A percentile compares a stretch with the other conserved stretches of the same genome.
Evolutionary conservation across 2,113 vertebrate species (phyloP).

Genomic region (Labrus mixtus): DNA sequence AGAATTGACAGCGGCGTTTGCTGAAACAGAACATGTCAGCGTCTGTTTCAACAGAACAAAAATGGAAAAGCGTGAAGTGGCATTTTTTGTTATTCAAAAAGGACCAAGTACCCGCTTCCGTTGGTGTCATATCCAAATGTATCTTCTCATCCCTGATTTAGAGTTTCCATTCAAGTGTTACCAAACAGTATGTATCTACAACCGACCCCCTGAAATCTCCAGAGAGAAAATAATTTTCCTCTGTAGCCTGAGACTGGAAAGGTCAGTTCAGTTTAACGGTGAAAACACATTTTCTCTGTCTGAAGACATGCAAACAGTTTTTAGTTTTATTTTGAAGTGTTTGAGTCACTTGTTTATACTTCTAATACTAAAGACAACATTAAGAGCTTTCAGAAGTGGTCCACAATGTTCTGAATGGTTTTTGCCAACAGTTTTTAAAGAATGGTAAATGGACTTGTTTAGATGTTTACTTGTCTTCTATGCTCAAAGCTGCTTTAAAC

Average conservation of each 20-base stretch:
- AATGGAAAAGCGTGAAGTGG: slow-evolving; percentile 40
- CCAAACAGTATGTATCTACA: slow-evolving; percentile 43
- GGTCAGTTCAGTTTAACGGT: background rate
- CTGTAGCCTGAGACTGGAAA: slow-evolving; percentile 21
- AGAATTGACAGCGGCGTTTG: slow-evolving; percentile 68
- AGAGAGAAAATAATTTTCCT: slow-evolving; percentile 20
- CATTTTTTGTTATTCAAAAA: slow-evolving; percentile 43
- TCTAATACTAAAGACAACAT: background rate
- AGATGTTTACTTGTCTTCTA: too few relatives aligned
- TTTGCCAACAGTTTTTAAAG: too few relatives aligned
- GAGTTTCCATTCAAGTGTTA: slow-evolving; percentile 42
- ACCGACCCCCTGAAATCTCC: background rate
- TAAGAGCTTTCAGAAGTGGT: too few relatives aligned
- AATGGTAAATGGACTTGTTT: too few relatives aligned
- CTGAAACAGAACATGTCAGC: slow-evolving; percentile 56
- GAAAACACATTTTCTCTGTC: too few relatives aligned
- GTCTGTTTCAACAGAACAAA: slow-evolving; percentile 50
- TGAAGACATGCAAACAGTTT: background rate
- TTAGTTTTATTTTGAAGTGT: background rate
- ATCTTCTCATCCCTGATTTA: slow-evolving; percentile 24
- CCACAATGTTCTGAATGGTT: too few relatives aligned
- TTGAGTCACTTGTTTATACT: background rate
- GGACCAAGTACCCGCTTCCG: background rate
- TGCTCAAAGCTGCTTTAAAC: too few relatives aligned
- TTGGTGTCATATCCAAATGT: slow-evolving; percentile 15